These are phyloP conservation scores for Aselliscus stoliczkanus DNA, from an alignment of 2,797 vertebrate species.

Conservation along the genomic window DNA sequence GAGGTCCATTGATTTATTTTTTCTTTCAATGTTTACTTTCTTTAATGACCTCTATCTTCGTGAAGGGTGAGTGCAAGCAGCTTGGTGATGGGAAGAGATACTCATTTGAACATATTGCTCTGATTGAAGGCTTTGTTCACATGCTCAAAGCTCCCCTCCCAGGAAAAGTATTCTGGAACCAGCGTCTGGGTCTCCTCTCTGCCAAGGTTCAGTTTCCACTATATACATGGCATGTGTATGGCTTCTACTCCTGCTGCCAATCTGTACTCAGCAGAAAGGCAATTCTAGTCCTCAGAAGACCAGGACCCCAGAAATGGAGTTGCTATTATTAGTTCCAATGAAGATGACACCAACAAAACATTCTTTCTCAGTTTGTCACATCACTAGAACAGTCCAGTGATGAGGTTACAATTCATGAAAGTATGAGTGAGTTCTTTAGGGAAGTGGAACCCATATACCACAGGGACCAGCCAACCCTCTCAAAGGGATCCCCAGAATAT, in stretches of 20 bases:
- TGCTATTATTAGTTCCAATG: constrained; percentile 88
- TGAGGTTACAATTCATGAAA: constrained; percentile 96
- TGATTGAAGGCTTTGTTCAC: constrained; percentile 90
- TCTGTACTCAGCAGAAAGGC: constrained; percentile 88
- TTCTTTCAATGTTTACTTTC: constrained; percentile 50
- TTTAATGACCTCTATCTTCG: constrained; percentile 65
- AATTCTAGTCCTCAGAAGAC: constrained; percentile 90
- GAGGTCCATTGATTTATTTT: not conserved
- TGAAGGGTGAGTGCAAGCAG: constrained; percentile 40
- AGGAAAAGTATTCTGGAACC: constrained; percentile 92
- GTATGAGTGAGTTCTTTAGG: constrained; percentile 87
- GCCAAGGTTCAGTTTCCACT: constrained; percentile 89
- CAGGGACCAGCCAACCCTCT: constrained; percentile 90
- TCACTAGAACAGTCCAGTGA: constrained; percentile 94
- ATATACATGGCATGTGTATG: constrained; percentile 80
- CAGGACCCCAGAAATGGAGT: constrained; percentile 91
- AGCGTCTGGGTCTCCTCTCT: constrained; percentile 90
- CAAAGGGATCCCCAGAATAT: constrained; percentile 93
- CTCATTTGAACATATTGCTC: constrained; percentile 93
- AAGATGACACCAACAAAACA: constrained; percentile 90
- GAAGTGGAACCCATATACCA: constrained; percentile 91
- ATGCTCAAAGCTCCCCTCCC: constrained; percentile 93
- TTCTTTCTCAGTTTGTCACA: constrained; percentile 93
- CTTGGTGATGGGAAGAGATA: not conserved
- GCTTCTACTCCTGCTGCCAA: constrained; percentile 95